Percentiles rank a stretch among this genome's conserved stretches.
Evolutionary conservation across 2,797 vertebrate genomes (phyloP).

Genomic region (Melanotaenia parkinsoni): DNA sequence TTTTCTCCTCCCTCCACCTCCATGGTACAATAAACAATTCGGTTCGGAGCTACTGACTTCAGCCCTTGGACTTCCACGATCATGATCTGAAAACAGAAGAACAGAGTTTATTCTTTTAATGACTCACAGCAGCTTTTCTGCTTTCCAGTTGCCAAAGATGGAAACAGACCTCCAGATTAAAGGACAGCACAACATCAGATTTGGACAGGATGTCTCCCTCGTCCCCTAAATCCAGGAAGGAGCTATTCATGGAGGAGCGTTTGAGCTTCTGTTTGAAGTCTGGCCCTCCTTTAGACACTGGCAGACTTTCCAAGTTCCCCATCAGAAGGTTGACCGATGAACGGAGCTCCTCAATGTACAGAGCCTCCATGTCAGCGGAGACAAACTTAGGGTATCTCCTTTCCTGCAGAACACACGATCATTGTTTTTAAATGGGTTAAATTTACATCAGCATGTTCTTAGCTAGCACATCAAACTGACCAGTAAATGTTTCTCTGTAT

Average conservation of each 20-base stretch:
- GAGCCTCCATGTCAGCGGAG: conserved; percentile 90
- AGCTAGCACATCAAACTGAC: no score
- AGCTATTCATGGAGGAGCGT: conserved; percentile 90
- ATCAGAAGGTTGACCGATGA: conserved; percentile 95
- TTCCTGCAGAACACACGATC: conserved; percentile 82
- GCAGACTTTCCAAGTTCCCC: conserved; percentile 97
- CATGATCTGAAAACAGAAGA: conserved; percentile 85
- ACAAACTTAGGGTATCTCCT: conserved; percentile 87
- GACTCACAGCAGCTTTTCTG: background rate
- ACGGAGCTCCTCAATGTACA: conserved; percentile 93
- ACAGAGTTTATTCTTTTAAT: background rate
- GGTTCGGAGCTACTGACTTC: conserved; percentile 92
- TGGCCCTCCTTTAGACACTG: conserved; percentile 93
- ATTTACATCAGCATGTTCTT: no score
- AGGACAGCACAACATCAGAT: conserved; percentile 93
- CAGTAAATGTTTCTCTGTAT: no score
- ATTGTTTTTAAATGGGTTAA: no score
- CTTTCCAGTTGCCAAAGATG: background rate
- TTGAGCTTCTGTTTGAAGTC: conserved; percentile 96
- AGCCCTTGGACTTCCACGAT: conserved; percentile 96
- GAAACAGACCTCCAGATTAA: conserved; percentile 90
- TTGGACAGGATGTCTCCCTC: conserved; percentile 93
- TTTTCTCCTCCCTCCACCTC: conserved; percentile 97
- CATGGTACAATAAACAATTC: conserved; percentile 98
- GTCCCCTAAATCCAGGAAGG: conserved; percentile 95